Conservation (phyloP, 2,888 invertebrate genomes). For the Torymus texanus region DNA sequence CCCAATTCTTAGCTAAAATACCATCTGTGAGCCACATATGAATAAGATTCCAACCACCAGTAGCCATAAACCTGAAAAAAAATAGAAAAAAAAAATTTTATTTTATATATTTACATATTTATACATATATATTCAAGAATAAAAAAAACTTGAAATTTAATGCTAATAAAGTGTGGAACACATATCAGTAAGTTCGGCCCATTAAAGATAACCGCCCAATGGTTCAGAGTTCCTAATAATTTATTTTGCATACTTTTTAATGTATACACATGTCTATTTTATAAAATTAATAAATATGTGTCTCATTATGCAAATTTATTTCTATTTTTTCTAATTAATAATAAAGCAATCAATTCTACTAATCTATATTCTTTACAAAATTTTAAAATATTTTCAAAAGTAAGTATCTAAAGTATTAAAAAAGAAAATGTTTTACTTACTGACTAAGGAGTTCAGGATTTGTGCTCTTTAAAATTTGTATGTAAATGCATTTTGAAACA, state of each 20-base stretch:
- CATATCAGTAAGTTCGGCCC: constrained; percentile 71
- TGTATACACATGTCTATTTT: constrained; percentile 60
- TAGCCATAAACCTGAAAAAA: constrained; percentile 85
- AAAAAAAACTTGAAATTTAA: constrained; percentile 4
- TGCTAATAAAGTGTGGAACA: constrained; percentile 62
- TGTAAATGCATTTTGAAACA: constrained; percentile 96
- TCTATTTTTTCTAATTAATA: background rate
- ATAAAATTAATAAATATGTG: constrained; percentile 59
- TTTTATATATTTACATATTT: constrained; percentile 17
- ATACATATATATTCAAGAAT: background rate
- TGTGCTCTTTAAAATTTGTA: constrained; percentile 92
- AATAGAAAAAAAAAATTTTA: constrained; percentile 13
- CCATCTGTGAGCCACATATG: constrained; percentile 94
- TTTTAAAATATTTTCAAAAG: background rate
- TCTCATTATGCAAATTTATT: constrained; percentile 57
- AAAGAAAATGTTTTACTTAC: constrained; percentile 75
- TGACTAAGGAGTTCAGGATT: constrained; percentile 87
- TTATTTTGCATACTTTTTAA: constrained; percentile 66
- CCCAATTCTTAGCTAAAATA: constrained; percentile 88
- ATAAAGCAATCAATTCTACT: constrained; percentile 10
- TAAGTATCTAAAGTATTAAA: constrained; percentile 2
- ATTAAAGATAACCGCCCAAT: constrained; percentile 66
- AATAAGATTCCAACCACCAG: constrained; percentile 94
- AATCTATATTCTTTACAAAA: background rate
- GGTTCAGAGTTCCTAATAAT: constrained; percentile 68